phyloP scores from a whole-genome alignment of 2,888 invertebrate species.

The Chrysomela aeneicollis region DNA sequence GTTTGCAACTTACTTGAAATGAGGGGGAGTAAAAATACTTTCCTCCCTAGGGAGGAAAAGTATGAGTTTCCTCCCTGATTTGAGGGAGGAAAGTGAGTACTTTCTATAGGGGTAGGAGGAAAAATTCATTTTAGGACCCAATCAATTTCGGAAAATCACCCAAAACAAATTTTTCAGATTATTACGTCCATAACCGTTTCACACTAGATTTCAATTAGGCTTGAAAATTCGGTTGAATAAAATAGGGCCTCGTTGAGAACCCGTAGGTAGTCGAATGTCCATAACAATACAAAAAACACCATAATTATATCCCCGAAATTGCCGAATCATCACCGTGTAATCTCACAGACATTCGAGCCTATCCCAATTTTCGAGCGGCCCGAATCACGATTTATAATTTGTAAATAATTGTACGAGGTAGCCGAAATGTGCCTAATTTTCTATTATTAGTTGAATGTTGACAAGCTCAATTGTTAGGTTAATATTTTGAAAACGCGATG shows the following conservation, averaged over 20 bases:
- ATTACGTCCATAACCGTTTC: neutral
- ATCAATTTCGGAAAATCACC: too few species aligned
- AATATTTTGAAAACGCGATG: neutral
- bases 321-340: slow-evolving; percentile 4
- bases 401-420: neutral
- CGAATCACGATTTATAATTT: neutral
- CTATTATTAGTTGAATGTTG: neutral
- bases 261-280: neutral
- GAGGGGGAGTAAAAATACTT: too few species aligned
- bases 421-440: neutral
- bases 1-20: too few species aligned
- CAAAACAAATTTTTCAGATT: too few species aligned
- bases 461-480: neutral
- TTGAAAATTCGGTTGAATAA: neutral
- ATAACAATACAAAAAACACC: neutral
- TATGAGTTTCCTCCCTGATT: too few species aligned
- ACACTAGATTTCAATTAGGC: neutral
- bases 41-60: too few species aligned
- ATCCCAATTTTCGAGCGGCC: neutral
- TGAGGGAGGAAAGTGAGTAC: too few species aligned
- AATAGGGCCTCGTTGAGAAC: neutral
- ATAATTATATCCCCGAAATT: slow-evolving; percentile 3
- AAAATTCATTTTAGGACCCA: too few species aligned
- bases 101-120: too few species aligned
- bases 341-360: neutral